phyloP scores from a whole-genome alignment of 2,113 vertebrate species.

The Sander vitreus region DNA sequence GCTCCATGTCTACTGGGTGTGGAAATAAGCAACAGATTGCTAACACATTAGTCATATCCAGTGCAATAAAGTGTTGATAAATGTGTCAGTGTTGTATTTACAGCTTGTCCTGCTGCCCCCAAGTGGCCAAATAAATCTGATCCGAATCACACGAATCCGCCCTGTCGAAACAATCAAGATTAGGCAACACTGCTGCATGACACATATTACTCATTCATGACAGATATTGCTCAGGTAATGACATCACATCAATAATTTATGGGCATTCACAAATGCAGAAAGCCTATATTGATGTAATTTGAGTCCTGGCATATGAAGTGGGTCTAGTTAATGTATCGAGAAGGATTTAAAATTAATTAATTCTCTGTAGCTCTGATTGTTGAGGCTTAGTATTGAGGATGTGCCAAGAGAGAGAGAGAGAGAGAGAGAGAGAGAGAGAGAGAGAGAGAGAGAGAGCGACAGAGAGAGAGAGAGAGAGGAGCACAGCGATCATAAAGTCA shows the following conservation, averaged over 20 bases:
- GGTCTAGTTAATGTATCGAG: conserved; percentile 73
- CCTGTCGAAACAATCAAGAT: conserved; percentile 29
- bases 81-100: background rate
- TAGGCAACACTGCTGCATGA: conserved; percentile 26
- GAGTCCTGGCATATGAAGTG: conserved; percentile 73
- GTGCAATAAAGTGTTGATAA: background rate
- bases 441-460: background rate
- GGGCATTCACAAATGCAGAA: conserved; percentile 74
- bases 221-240: conserved; percentile 64
- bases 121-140: conserved; percentile 24
- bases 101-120: conserved; percentile 7
- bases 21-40: background rate
- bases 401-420: conserved; percentile 48
- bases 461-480: conserved; percentile 2
- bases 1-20: background rate
- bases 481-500: conserved; percentile 49
- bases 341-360: conserved; percentile 79
- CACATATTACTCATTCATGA: conserved; percentile 61
- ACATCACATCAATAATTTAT: conserved; percentile 75
- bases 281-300: conserved; percentile 77
- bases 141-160: background rate
- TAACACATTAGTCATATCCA: background rate
- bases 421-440: conserved; percentile 23
- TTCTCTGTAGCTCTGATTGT: conserved; percentile 68
- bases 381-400: conserved; percentile 70